Percentiles rank a stretch among this genome's conserved stretches.
These are phyloP conservation scores for Trichonephila inaurata DNA, from an alignment of 1,140 invertebrate species.

Conservation along the genomic window DNA sequence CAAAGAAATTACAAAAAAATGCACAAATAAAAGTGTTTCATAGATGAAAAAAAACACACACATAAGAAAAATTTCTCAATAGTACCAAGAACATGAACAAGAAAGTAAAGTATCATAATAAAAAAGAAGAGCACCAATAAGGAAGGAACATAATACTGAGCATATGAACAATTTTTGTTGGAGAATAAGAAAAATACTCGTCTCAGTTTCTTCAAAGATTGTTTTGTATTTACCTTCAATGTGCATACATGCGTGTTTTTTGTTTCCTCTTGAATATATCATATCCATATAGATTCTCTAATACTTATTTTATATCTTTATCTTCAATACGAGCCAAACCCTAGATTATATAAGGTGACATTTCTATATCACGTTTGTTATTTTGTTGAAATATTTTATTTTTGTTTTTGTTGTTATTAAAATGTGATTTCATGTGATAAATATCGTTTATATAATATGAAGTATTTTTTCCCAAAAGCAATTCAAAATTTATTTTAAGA, in stretches of 20 bases:
- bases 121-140: background rate
- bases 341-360: too few relatives aligned
- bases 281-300: background rate
- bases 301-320: background rate
- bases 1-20: slow-evolving; percentile 22
- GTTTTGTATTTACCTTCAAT: slow-evolving; percentile 12
- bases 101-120: background rate
- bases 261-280: background rate
- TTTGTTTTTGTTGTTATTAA: too few relatives aligned
- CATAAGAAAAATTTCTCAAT: background rate
- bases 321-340: too few relatives aligned
- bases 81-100: background rate
- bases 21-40: slow-evolving; percentile 1
- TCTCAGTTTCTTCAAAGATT: background rate
- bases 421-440: too few relatives aligned
- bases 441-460: too few relatives aligned
- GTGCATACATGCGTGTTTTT: background rate
- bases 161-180: background rate
- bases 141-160: background rate
- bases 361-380: too few relatives aligned
- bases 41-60: background rate
- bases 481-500: too few relatives aligned
- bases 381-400: too few relatives aligned
- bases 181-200: background rate
- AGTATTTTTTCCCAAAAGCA: too few relatives aligned